Percentiles rank a stretch among this genome's conserved stretches.
phyloP scores from a whole-genome alignment of 2,113 vertebrate species.

The Syrmaticus mikado region DNA sequence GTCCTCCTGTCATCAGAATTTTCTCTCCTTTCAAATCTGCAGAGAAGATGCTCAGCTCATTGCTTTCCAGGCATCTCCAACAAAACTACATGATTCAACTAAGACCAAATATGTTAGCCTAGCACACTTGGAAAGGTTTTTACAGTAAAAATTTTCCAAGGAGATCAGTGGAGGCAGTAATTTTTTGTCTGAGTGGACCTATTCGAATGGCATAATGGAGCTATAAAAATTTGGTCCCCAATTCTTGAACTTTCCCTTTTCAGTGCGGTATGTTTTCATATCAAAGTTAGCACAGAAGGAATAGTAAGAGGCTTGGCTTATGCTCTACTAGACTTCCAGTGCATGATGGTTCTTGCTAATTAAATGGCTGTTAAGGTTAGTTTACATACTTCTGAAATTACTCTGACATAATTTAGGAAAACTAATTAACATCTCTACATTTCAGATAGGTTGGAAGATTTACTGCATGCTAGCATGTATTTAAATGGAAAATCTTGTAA shows the following conservation, averaged over 20 bases:
- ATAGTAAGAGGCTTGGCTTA: neutral
- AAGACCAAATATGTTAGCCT: rapidly evolving
- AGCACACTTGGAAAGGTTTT: neutral
- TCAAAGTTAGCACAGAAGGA: rapidly evolving
- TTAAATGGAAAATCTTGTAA: neutral
- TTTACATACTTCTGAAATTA: neutral
- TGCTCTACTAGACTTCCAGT: neutral
- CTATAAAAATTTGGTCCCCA: neutral
- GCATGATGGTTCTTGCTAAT: neutral
- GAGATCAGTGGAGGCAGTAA: neutral
- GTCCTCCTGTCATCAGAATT: neutral
- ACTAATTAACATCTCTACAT: neutral
- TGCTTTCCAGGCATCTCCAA: neutral
- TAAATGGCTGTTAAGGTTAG: neutral
- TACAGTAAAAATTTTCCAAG: neutral
- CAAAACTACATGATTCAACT: neutral
- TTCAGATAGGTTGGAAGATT: neutral
- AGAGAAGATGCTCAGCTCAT: neutral
- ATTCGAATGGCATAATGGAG: neutral
- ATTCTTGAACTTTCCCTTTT: neutral
- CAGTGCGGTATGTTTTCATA: neutral
- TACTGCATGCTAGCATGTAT: neutral
- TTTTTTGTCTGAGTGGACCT: neutral
- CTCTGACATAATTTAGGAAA: neutral
- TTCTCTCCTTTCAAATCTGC: neutral